These are phyloP conservation scores for Bugulina stolonifera DNA, from an alignment of 2,888 invertebrate genomes.

Conservation along the genomic window DNA sequence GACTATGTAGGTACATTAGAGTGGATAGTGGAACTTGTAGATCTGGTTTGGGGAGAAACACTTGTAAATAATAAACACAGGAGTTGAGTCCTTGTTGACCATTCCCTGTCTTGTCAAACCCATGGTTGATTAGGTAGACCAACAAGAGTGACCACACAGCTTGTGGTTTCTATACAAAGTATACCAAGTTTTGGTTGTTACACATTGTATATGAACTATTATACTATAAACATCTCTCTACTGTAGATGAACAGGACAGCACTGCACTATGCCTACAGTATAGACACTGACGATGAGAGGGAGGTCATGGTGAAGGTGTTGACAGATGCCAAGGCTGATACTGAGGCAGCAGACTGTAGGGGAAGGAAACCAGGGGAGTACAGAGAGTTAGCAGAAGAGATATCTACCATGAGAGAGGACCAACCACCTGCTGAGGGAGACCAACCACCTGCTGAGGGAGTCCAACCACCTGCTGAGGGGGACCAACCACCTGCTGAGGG, in stretches of 20 bases:
- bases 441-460: not conserved
- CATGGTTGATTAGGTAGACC: too few relatives aligned
- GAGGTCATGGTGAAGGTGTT: not conserved
- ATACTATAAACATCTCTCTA: not conserved
- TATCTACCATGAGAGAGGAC: not conserved
- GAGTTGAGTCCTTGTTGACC: too few relatives aligned
- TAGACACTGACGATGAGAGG: slow-evolving; percentile 33
- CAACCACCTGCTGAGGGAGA: not conserved
- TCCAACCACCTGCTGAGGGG: not conserved
- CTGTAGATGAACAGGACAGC: slow-evolving; percentile 39
- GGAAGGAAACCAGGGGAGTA: slow-evolving; percentile 15
- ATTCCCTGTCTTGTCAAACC: too few relatives aligned
- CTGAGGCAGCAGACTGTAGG: slow-evolving; percentile 14
- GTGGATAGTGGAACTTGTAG: not conserved
- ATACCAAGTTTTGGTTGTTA: too few relatives aligned
- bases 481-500: not conserved
- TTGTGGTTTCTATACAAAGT: too few relatives aligned
- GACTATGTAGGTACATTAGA: slow-evolving; percentile 18
- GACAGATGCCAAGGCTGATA: not conserved
- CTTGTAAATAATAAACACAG: too few relatives aligned
- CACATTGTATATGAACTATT: too few relatives aligned
- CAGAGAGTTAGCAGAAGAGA: not conserved
- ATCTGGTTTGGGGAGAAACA: too few relatives aligned
- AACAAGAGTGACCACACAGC: too few relatives aligned
- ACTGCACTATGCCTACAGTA: slow-evolving; percentile 39